These are phyloP conservation scores for Stenodera caucasica DNA, from an alignment of 2,888 invertebrate genomes.

Conservation along the genomic window DNA sequence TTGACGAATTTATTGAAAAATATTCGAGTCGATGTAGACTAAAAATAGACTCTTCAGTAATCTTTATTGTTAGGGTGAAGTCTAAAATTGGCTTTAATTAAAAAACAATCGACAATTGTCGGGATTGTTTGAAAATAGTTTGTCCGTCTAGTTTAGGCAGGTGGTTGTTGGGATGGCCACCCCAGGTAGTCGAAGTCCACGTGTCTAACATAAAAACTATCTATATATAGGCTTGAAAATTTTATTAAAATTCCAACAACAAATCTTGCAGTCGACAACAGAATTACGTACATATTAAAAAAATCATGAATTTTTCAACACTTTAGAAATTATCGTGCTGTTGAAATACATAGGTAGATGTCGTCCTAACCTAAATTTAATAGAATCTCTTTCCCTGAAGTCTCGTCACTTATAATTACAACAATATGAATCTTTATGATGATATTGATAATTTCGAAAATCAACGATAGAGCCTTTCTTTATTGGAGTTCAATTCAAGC, in stretches of 20 bases:
- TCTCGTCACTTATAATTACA: not conserved
- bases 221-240: not conserved
- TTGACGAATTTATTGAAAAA: not conserved
- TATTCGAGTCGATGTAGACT: not conserved
- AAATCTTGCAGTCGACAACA: too few species aligned
- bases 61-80: not conserved
- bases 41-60: not conserved
- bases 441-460: too few species aligned
- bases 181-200: not conserved
- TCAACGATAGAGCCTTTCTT: too few species aligned
- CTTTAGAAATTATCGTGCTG: too few species aligned
- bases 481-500: not conserved
- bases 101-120: not conserved
- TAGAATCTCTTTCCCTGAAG: not conserved
- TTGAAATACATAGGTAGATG: not conserved
- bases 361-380: not conserved
- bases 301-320: too few species aligned
- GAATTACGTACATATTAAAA: too few species aligned
- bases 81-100: not conserved
- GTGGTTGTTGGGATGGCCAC: not conserved
- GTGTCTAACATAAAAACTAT: not conserved
- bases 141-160: too few species aligned
- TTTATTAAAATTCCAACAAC: not conserved
- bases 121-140: too few species aligned
- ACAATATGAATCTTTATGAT: too few species aligned